Evolutionary conservation across 2,113 vertebrate species (phyloP).

Genomic region (Ceuthmochares aereus): DNA sequence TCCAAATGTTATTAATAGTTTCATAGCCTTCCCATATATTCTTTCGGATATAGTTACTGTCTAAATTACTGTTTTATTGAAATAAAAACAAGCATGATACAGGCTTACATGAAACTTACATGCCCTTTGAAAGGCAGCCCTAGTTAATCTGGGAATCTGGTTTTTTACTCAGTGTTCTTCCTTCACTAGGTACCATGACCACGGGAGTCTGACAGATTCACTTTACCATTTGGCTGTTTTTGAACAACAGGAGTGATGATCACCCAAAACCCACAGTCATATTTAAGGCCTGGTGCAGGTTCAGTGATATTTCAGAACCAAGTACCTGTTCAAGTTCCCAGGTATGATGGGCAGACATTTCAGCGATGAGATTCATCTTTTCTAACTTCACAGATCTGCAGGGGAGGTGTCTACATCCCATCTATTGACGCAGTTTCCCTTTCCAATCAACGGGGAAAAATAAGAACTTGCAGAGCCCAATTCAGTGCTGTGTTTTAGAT

Average conservation of each 20-base stretch:
- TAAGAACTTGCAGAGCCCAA: background rate
- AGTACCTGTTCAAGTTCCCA: background rate
- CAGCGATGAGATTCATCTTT: background rate
- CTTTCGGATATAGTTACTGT: conserved; percentile 70
- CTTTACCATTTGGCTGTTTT: background rate
- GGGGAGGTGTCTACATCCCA: background rate
- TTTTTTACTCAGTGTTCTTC: background rate
- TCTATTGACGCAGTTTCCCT: background rate
- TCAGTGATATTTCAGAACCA: background rate
- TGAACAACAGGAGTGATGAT: background rate
- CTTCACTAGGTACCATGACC: background rate
- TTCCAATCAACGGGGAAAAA: background rate
- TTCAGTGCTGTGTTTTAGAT: background rate
- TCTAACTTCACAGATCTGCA: background rate
- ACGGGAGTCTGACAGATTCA: background rate
- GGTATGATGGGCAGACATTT: background rate
- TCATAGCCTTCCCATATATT: conserved; percentile 67
- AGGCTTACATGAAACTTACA: conserved; percentile 49
- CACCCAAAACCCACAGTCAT: background rate
- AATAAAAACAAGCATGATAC: conserved; percentile 65
- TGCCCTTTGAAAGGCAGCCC: conserved; percentile 31
- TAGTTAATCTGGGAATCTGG: background rate
- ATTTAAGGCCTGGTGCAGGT: background rate
- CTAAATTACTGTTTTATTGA: conserved; percentile 74
- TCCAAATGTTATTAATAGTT: conserved; percentile 79